Conservation (phyloP, 2,113 vertebrate genomes). For the Trinectes maculatus region DNA sequence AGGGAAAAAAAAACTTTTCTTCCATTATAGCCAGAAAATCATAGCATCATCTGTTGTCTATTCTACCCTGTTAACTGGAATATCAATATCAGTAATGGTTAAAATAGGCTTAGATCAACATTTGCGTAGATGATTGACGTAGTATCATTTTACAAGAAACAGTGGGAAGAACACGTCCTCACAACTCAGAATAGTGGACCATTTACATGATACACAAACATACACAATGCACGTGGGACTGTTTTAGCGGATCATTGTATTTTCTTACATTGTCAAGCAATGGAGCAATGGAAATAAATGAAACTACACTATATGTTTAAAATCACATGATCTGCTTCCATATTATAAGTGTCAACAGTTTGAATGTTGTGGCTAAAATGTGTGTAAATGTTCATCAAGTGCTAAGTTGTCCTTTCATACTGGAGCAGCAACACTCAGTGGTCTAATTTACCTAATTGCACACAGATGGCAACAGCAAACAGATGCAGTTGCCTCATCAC, state of each 20-base stretch:
- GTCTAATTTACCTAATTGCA: conserved; percentile 68
- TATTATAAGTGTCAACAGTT: too few species aligned
- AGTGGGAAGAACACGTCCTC: neutral
- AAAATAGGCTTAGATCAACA: neutral
- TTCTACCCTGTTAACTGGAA: neutral
- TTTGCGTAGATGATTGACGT: neutral
- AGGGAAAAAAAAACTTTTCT: conserved; percentile 29
- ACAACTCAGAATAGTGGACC: too few species aligned
- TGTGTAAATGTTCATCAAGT: conserved; percentile 3
- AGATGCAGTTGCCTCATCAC: conserved; percentile 55
- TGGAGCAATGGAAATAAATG: too few species aligned
- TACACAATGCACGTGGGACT: too few species aligned
- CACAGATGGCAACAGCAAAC: conserved; percentile 70
- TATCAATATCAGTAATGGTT: neutral
- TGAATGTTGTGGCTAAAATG: too few species aligned
- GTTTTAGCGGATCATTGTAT: too few species aligned
- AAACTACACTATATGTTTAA: too few species aligned
- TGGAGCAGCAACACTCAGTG: conserved; percentile 49
- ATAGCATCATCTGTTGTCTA: conserved; percentile 10
- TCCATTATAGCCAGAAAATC: conserved; percentile 15
- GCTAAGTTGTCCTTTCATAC: conserved; percentile 26
- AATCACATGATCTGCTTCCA: too few species aligned
- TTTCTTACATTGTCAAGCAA: too few species aligned
- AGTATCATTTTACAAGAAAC: neutral
- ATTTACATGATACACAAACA: too few species aligned